Evolutionary conservation across 1,140 invertebrate genomes (phyloP).

Genomic region (Ceratina australensis): DNA sequence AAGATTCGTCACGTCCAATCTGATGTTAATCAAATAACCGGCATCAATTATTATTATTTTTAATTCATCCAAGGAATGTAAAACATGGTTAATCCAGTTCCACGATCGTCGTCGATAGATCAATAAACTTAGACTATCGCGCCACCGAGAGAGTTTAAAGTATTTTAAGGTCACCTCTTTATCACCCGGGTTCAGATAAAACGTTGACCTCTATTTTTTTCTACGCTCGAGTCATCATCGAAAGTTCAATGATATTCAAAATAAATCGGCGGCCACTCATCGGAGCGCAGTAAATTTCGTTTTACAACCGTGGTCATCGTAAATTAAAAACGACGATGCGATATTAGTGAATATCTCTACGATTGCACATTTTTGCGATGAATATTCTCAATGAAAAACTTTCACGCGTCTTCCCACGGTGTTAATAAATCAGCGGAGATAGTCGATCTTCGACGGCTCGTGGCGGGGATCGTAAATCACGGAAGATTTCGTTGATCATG

Average conservation of each 20-base stretch:
- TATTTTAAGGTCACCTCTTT: background rate
- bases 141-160: background rate
- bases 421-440: background rate
- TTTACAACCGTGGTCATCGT: too few species aligned
- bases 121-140: background rate
- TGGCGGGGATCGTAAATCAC: background rate
- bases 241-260: background rate
- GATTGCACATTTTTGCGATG: background rate
- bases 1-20: background rate
- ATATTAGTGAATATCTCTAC: too few species aligned
- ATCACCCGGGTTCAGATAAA: background rate
- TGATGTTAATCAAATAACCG: background rate
- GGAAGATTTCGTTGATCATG: conserved; percentile 3
- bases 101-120: background rate
- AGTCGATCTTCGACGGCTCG: background rate
- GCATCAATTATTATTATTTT: conserved; percentile 1
- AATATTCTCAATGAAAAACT: background rate
- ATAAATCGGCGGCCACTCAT: background rate
- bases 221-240: background rate
- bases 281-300: too few species aligned
- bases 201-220: background rate
- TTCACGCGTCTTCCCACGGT: background rate
- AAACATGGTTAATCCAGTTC: background rate
- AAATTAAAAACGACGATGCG: too few species aligned
- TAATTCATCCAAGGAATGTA: too few species aligned